Conservation (phyloP, 2,888 invertebrate genomes). For the Nesidiocoris tenuis region DNA sequence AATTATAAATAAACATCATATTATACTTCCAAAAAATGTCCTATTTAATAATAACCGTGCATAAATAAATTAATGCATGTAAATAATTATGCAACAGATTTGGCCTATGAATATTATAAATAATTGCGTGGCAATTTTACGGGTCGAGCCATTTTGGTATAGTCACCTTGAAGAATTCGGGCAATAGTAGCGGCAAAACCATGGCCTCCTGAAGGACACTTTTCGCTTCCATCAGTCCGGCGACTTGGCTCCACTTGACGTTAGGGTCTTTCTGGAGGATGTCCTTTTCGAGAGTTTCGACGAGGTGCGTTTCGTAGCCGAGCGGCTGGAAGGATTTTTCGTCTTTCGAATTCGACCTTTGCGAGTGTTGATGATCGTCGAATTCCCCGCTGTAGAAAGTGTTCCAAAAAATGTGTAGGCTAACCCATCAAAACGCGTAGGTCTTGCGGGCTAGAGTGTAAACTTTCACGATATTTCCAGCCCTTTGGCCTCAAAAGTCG, state of each 20-base stretch:
- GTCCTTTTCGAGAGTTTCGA: conserved; percentile 80
- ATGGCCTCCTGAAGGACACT: conserved; percentile 81
- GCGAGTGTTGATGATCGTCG: conserved; percentile 15
- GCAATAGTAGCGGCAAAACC: conserved; percentile 81
- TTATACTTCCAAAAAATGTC: too few species aligned
- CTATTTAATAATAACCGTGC: too few species aligned
- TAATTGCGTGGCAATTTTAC: too few species aligned
- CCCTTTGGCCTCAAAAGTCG: too few species aligned
- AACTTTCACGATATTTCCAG: too few species aligned
- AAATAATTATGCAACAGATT: too few species aligned
- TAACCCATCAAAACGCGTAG: too few species aligned
- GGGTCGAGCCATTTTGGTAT: too few species aligned
- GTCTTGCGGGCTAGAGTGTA: too few species aligned
- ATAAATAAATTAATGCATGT: too few species aligned
- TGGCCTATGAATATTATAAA: too few species aligned
- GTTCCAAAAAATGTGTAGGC: not conserved
- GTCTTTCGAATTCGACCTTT: conserved; percentile 47
- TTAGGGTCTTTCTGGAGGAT: conserved; percentile 79
- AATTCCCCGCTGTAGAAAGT: conserved; percentile 23
- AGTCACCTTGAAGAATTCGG: conserved; percentile 81
- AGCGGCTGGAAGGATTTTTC: conserved; percentile 63
- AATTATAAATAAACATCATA: too few species aligned
- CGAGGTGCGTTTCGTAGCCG: conserved; percentile 73
- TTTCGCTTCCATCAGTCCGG: conserved; percentile 73
- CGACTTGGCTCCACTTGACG: conserved; percentile 75